These are phyloP conservation scores for Pelosia muscerda DNA, from an alignment of 2,888 invertebrate genomes.

Conservation along the genomic window DNA sequence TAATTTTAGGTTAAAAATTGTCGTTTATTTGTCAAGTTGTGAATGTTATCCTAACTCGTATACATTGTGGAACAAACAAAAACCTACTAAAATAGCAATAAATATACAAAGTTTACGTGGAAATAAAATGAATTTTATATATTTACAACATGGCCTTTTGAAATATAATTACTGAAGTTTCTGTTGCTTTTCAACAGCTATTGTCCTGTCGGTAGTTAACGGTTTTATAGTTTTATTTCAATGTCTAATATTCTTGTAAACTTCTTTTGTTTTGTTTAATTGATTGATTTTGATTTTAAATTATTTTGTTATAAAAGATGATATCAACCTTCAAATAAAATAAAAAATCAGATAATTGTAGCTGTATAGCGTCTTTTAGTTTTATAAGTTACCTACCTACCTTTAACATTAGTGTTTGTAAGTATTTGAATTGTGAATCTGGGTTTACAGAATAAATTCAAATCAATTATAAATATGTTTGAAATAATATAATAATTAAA, in stretches of 20 bases:
- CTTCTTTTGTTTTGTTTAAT: neutral
- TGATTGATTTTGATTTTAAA: too few relatives aligned
- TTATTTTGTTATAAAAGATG: too few relatives aligned
- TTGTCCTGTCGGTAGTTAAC: neutral
- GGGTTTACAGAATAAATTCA: too few relatives aligned
- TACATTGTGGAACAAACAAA: constrained; percentile 29
- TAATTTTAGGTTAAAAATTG: constrained; percentile 45
- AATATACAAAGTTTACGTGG: constrained; percentile 12
- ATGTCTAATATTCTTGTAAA: neutral
- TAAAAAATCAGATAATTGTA: too few relatives aligned
- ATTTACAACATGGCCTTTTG: neutral
- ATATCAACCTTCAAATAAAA: too few relatives aligned
- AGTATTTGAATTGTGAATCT: too few relatives aligned
- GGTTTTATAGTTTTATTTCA: neutral
- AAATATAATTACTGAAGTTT: neutral
- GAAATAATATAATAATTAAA: too few relatives aligned
- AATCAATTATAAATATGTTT: too few relatives aligned
- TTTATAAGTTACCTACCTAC: too few relatives aligned
- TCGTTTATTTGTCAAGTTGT: constrained; percentile 51
- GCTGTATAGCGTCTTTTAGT: too few relatives aligned
- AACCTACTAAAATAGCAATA: constrained; percentile 15
- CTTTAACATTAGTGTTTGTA: too few relatives aligned
- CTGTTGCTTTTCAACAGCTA: neutral
- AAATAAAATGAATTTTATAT: neutral
- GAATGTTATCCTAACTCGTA: constrained; percentile 36